These are phyloP conservation scores for Stegophylla sp. DNA, from an alignment of 2,888 invertebrate genomes.

Conservation along the genomic window DNA sequence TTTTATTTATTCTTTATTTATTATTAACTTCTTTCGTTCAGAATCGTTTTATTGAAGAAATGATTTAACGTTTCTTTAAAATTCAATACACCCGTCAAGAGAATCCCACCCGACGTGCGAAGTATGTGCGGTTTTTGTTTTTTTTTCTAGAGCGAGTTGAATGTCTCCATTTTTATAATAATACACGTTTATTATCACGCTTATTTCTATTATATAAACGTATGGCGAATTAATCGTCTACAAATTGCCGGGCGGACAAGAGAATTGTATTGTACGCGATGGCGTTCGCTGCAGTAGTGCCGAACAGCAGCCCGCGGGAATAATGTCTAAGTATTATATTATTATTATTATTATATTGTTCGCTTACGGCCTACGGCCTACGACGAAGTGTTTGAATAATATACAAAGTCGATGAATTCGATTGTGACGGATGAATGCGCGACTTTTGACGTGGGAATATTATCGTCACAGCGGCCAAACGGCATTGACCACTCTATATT, in stretches of 20 bases:
- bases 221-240: background rate
- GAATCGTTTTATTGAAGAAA: too few species aligned
- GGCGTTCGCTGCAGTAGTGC: too few species aligned
- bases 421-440: conserved; percentile 28
- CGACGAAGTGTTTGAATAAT: background rate
- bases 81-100: too few species aligned
- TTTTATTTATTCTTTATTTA: too few species aligned
- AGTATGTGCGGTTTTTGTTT: too few species aligned
- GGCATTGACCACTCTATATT: conserved; percentile 47
- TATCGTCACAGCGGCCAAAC: background rate
- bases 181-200: background rate
- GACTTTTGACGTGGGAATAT: conserved; percentile 3
- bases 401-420: conserved; percentile 3
- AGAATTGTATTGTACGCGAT: background rate
- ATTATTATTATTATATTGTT: background rate
- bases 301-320: background rate
- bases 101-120: too few species aligned
- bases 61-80: too few species aligned
- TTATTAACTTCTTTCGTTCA: too few species aligned
- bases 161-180: background rate
- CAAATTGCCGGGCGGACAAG: background rate
- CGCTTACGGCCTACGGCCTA: background rate
- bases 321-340: too few species aligned
- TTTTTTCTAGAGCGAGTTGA: background rate
- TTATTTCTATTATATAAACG: too few species aligned